phyloP scores from a whole-genome alignment of 2,797 vertebrate species.

The Masticophis lateralis region DNA sequence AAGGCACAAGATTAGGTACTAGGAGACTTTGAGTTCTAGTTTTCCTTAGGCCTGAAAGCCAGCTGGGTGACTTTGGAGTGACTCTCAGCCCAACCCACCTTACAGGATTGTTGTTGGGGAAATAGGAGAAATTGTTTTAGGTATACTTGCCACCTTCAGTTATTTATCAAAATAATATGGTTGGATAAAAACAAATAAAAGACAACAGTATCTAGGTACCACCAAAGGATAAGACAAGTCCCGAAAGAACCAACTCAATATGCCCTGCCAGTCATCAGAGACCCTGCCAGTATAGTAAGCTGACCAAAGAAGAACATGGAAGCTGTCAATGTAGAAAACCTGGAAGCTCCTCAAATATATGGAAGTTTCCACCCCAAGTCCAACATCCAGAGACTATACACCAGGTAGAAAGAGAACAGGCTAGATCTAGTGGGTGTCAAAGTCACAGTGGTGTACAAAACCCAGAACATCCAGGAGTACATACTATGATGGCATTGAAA shows the following conservation, averaged over 20 bases:
- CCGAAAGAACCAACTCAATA: neutral
- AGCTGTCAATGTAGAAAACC: neutral
- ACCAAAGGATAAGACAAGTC: neutral
- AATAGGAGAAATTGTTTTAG: neutral
- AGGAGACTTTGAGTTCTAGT: neutral
- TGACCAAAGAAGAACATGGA: neutral
- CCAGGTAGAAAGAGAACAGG: no score
- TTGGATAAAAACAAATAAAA: neutral
- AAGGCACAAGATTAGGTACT: neutral
- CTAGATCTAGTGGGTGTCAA: neutral
- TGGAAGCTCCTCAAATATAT: neutral
- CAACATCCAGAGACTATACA: no score
- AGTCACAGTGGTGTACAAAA: neutral
- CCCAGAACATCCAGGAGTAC: neutral
- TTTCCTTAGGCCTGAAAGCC: neutral
- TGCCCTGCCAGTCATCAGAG: neutral
- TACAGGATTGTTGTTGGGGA: neutral
- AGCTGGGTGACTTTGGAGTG: neutral
- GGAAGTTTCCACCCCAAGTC: no score
- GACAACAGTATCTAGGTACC: neutral
- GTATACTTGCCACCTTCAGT: neutral
- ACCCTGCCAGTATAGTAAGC: neutral
- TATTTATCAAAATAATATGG: neutral
- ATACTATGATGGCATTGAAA: neutral
- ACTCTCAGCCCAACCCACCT: neutral